A percentile compares a stretch with the other conserved stretches of the same genome.
Evolutionary conservation across 2,113 vertebrate species (phyloP).

Genomic region (Sylvilagus bachmani): DNA sequence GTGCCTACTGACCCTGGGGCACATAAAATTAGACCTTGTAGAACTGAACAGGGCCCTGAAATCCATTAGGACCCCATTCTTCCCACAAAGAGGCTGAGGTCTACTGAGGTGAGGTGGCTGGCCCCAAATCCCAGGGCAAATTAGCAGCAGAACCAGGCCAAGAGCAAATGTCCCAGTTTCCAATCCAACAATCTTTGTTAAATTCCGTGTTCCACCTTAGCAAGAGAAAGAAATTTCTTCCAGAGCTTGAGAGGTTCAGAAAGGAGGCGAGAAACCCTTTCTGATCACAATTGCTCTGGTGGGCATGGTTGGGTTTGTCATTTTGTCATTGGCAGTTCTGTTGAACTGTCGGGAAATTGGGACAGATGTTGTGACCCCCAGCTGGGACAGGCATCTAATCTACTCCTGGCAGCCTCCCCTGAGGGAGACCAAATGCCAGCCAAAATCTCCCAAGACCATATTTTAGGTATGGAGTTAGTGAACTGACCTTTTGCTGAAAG

Average conservation of each 20-base stretch:
- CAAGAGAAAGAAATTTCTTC: background rate
- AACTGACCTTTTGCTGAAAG: background rate
- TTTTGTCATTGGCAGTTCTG: background rate
- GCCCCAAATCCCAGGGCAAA: slow-evolving; percentile 64
- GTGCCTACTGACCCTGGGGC: background rate
- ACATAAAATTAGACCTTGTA: background rate
- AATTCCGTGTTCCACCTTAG: background rate
- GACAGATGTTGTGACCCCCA: background rate
- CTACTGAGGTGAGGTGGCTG: background rate
- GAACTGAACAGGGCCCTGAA: background rate
- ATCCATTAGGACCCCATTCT: background rate
- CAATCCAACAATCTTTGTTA: background rate
- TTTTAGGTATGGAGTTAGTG: background rate
- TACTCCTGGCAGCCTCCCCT: background rate
- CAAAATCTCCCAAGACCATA: background rate
- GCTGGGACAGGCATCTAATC: background rate
- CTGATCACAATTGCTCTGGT: background rate
- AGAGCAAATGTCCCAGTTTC: slow-evolving; percentile 57
- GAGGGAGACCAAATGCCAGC: background rate
- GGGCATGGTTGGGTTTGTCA: background rate
- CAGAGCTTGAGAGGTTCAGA: background rate
- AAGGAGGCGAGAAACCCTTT: background rate
- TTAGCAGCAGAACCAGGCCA: slow-evolving; percentile 59
- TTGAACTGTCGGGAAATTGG: background rate
- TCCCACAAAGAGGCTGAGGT: slow-evolving; percentile 42